A percentile compares a stretch with the other conserved stretches of the same genome.
Evolutionary conservation across 2,113 vertebrate genomes (phyloP).

Genomic region (Mola mola): DNA sequence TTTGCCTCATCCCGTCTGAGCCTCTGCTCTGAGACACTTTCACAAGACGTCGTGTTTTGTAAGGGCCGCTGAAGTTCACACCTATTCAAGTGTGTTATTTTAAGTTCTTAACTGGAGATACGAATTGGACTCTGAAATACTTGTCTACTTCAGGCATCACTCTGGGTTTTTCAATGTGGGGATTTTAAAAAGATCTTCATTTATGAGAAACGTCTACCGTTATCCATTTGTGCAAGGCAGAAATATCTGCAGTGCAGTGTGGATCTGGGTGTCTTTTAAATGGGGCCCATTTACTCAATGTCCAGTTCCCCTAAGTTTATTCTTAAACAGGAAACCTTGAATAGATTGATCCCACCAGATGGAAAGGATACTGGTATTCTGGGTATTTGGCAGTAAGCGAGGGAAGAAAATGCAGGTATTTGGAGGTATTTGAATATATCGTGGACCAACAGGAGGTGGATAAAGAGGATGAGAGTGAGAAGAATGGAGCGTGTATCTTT

Average conservation of each 20-base stretch:
- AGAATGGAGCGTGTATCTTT: constrained; percentile 70
- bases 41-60: too few species aligned
- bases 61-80: too few species aligned
- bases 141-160: not conserved
- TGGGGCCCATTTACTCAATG: constrained; percentile 15
- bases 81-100: not conserved
- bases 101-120: constrained; percentile 1
- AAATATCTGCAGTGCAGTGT: constrained; percentile 5
- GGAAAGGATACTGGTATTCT: constrained; percentile 68
- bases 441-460: constrained; percentile 45
- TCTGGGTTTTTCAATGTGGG: constrained; percentile 8
- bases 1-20: too few species aligned
- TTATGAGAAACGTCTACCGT: not conserved
- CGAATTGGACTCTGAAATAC: constrained; percentile 5
- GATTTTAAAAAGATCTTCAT: constrained; percentile 6
- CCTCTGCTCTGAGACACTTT: too few species aligned
- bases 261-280: constrained; percentile 15
- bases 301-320: constrained; percentile 21
- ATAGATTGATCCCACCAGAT: constrained; percentile 46
- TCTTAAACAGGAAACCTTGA: constrained; percentile 58
- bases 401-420: constrained; percentile 61
- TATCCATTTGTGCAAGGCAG: constrained; percentile 20
- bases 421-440: constrained; percentile 59
- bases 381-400: constrained; percentile 66
- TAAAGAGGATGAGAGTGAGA: constrained; percentile 58